Evolutionary conservation across 2,113 vertebrate species (phyloP).

Genomic region (Chrysemys picta): DNA sequence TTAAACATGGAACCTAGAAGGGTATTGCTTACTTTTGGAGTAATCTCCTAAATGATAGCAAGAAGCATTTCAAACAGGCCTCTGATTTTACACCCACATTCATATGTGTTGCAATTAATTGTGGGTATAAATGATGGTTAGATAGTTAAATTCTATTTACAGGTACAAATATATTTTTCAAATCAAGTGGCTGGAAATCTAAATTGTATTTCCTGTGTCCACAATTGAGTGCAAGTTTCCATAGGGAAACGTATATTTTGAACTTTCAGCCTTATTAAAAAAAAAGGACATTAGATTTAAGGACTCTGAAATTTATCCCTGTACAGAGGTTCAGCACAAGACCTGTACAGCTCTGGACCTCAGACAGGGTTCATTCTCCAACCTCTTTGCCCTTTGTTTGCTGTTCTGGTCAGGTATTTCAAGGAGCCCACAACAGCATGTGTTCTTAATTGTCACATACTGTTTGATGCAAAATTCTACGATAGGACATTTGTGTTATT

Average conservation of each 20-base stretch:
- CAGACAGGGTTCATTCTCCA: background rate
- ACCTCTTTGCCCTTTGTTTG: background rate
- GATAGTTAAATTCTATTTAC: background rate
- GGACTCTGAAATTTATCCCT: background rate
- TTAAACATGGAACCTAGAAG: background rate
- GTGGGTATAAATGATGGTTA: background rate
- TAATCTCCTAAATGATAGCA: background rate
- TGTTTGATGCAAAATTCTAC: rapidly evolving
- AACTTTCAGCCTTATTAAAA: background rate
- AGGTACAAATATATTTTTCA: background rate
- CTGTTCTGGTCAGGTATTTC: background rate
- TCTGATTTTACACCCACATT: background rate
- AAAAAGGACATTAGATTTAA: background rate
- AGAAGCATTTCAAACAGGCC: rapidly evolving
- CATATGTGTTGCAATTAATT: background rate
- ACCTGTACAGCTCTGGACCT: background rate
- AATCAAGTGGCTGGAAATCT: background rate
- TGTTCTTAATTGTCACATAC: rapidly evolving
- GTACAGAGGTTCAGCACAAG: background rate
- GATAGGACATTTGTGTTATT: rapidly evolving
- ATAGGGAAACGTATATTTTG: background rate
- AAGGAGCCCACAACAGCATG: rapidly evolving
- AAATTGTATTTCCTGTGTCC: background rate
- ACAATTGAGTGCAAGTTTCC: background rate
- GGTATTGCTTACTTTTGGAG: background rate